A percentile compares a stretch with the other conserved stretches of the same genome.
Evolutionary conservation across 2,888 invertebrate genomes (phyloP).

Genomic region (Rhynchonema sp.): DNA sequence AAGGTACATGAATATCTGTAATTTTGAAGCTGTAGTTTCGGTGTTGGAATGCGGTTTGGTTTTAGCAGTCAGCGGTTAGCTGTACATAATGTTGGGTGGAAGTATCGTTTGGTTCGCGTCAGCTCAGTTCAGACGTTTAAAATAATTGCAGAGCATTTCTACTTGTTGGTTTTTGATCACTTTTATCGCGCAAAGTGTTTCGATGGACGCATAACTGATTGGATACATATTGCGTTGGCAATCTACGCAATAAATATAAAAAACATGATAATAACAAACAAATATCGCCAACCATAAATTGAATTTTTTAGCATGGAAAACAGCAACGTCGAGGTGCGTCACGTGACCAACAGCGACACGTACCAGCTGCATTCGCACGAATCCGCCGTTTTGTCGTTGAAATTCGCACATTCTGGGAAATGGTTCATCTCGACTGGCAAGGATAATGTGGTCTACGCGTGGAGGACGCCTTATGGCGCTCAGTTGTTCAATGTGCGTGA

Average conservation of each 20-base stretch:
- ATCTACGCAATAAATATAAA: background rate
- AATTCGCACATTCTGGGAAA: slow-evolving; percentile 79
- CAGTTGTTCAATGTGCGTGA: slow-evolving; percentile 66
- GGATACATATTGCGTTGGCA: too few relatives aligned
- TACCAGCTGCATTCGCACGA: slow-evolving; percentile 87
- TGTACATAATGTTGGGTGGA: too few relatives aligned
- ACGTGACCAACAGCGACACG: slow-evolving; percentile 70
- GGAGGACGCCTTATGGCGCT: slow-evolving; percentile 83
- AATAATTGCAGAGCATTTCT: too few relatives aligned
- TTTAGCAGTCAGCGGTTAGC: too few relatives aligned
- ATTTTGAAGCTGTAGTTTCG: too few relatives aligned
- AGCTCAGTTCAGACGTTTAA: too few relatives aligned
- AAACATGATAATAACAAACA: background rate
- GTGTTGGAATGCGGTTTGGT: too few relatives aligned
- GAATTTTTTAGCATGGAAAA: slow-evolving; percentile 65
- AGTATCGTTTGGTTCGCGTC: too few relatives aligned
- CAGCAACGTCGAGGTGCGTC: slow-evolving; percentile 69
- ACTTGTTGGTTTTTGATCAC: background rate
- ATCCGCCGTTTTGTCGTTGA: slow-evolving; percentile 75
- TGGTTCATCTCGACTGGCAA: slow-evolving; percentile 80
- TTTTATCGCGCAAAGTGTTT: background rate
- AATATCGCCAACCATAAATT: background rate
- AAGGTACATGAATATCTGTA: too few relatives aligned
- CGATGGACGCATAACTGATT: background rate
- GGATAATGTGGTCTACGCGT: slow-evolving; percentile 77